Evolutionary conservation across 1,140 invertebrate genomes (phyloP).

Genomic region (Acromyrmex heyeri): DNA sequence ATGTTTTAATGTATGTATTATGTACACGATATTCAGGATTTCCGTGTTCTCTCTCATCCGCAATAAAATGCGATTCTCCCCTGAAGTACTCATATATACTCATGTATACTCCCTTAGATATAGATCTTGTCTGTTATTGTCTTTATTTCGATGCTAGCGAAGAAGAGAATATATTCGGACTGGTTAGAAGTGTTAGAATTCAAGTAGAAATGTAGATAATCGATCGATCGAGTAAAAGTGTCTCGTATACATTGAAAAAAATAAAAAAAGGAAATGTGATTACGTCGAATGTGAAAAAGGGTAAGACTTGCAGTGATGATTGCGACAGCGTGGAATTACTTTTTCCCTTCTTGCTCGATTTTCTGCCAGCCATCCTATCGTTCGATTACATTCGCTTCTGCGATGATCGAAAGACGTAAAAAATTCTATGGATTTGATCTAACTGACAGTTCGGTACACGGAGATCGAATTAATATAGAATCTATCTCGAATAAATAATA

Average conservation of each 20-base stretch:
- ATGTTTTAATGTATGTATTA: background rate
- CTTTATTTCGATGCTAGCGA: background rate
- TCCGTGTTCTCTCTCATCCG: background rate
- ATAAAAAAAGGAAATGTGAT: background rate
- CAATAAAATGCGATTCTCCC: background rate
- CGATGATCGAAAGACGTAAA: background rate
- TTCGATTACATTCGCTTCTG: background rate
- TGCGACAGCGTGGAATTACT: conserved; percentile 23
- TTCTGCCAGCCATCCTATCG: conserved; percentile 17
- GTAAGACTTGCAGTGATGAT: background rate
- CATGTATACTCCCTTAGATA: background rate
- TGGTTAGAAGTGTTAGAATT: background rate
- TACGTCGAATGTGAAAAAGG: background rate
- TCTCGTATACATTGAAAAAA: background rate
- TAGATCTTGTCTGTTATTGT: background rate
- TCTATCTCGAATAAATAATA: background rate
- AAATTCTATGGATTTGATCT: background rate
- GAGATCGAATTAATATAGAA: background rate
- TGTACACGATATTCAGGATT: background rate
- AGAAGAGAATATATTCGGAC: background rate
- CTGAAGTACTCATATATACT: background rate
- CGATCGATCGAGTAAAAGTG: conserved; percentile 1
- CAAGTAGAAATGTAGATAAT: conserved; percentile 6
- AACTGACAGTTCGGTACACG: background rate
- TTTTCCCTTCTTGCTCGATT: conserved; percentile 6